Evolutionary conservation across 1,140 invertebrate species (phyloP), one percentile per base, ranked within the genome.

Genomic region (Drosophila lini): DNA sequence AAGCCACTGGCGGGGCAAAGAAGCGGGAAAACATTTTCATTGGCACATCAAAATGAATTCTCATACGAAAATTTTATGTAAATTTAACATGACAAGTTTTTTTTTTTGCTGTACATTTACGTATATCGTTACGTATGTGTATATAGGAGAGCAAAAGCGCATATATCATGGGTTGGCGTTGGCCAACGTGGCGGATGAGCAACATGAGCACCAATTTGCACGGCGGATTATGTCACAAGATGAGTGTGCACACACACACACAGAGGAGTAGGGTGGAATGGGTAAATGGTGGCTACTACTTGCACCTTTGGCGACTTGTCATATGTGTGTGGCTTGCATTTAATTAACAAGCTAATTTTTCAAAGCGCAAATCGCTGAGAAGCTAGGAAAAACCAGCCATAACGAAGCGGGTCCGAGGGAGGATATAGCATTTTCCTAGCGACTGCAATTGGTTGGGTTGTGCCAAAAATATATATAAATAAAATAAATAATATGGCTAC

Each of bases 311-410:
- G 53, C 78, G 31, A 77, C 76, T 80, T 83, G 83, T 86, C 83
- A 83, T 88, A 80, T 88, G 69, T 28, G 25, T 48, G 73, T 48
- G 73, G 83, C 80, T 86, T 88, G 83, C 80, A 83, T 88, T 86
- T 86, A 86, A 86, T 86, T 86, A 86, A 86, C 83, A 86, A 86
- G 83, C 83, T 86, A 86, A 86, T 86, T 86, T 86, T 86, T 86
- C 84, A 86, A 80, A 86, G 76, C 76, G 68, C 76, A 88, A 86
- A 88, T 83, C 83, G 83, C 57, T 70, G 68, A 53, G 68, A 52
- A 53, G 68, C 25, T 45, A 19, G n/a, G 58, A 38, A 25, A 61
- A 60, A 57, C 32, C 22, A 40, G 32, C 57, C 56, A 61, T 13
- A 63, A 57, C 36, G 34, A 1, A 38, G 52, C 13, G 52, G 52